Percentiles rank a stretch among this genome's conserved stretches.
These are phyloP conservation scores for Hylia prasina DNA, from an alignment of 2,113 vertebrate genomes.

Conservation along the genomic window DNA sequence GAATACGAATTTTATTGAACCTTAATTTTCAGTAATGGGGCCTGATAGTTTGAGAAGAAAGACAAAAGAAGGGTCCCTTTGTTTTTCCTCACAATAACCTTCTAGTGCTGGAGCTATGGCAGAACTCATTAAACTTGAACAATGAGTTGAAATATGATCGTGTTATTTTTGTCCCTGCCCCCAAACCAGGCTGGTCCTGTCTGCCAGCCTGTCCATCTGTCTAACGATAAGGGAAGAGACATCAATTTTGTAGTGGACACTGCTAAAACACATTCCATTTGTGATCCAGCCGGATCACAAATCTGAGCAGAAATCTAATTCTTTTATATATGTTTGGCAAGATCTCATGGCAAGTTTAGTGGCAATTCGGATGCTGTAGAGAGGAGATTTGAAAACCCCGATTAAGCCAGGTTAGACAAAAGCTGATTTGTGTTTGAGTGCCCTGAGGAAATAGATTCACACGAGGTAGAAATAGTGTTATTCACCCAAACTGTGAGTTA, in stretches of 20 bases:
- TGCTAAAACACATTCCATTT: background rate
- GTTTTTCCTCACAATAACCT: conserved; percentile 42
- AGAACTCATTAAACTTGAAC: conserved; percentile 52
- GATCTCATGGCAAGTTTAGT: background rate
- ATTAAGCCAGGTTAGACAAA: background rate
- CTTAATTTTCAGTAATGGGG: conserved; percentile 88
- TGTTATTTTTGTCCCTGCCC: conserved; percentile 11
- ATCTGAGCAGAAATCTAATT: background rate
- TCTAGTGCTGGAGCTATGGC: conserved; percentile 4
- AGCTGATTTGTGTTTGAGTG: background rate
- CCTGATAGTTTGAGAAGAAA: conserved; percentile 78
- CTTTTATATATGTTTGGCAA: background rate
- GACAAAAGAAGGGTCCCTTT: conserved; percentile 58
- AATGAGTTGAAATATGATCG: conserved; percentile 34
- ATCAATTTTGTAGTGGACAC: background rate
- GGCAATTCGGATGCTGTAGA: background rate
- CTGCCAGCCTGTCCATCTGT: conserved; percentile 19
- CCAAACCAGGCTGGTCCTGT: background rate
- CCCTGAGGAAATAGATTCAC: background rate
- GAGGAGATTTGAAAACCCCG: background rate
- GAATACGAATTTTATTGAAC: conserved; percentile 87
- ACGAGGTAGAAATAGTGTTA: background rate
- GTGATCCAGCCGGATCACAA: background rate
- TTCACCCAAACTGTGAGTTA: background rate
- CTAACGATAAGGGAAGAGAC: background rate